Evolutionary conservation across 2,888 invertebrate genomes (phyloP).

Genomic region (Tetragnatha montana): DNA sequence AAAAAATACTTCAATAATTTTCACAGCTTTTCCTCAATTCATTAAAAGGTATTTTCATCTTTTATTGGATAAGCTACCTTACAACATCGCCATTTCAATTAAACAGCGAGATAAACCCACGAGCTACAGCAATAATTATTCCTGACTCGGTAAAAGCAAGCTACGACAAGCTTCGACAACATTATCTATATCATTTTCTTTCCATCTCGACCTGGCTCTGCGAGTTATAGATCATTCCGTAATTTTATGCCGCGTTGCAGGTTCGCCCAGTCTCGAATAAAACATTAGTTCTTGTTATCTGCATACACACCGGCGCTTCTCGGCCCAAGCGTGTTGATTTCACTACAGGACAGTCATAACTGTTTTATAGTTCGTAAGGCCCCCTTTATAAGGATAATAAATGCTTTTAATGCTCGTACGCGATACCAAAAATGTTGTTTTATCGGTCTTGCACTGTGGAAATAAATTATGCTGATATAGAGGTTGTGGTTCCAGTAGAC

Average conservation of each 20-base stretch:
- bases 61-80: too few relatives aligned
- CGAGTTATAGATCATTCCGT: not conserved
- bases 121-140: too few relatives aligned
- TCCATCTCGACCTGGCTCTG: not conserved
- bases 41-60: too few relatives aligned
- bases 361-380: slow-evolving; percentile 32
- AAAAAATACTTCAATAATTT: too few relatives aligned
- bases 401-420: slow-evolving; percentile 12
- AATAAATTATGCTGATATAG: slow-evolving; percentile 10
- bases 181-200: not conserved
- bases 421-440: slow-evolving; percentile 25
- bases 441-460: not conserved
- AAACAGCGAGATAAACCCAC: too few relatives aligned
- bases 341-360: slow-evolving; percentile 22
- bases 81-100: too few relatives aligned
- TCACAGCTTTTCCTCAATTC: too few relatives aligned
- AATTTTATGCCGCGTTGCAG: not conserved
- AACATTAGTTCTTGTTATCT: not conserved
- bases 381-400: slow-evolving; percentile 7
- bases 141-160: not conserved
- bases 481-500: not conserved
- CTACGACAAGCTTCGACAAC: not conserved
- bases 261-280: not conserved
- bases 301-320: not conserved
- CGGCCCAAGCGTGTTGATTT: slow-evolving; percentile 18